Conservation (phyloP, 1,140 invertebrate genomes). For the Neelides sp. region DNA sequence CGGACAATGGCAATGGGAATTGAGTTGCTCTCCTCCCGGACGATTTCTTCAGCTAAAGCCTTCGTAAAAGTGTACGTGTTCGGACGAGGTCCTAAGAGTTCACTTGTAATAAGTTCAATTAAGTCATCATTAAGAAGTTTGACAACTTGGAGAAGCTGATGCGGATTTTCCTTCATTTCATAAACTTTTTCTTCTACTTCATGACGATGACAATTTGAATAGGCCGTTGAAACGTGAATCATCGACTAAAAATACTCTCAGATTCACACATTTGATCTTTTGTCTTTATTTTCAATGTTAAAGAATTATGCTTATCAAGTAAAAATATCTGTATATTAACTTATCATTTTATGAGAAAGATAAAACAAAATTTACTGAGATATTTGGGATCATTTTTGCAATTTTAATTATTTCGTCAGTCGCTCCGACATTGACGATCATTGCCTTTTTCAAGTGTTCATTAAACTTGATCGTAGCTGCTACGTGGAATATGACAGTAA, state of each 20-base stretch:
- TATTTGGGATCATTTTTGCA: constrained; percentile 37
- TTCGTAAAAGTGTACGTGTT: constrained; percentile 90
- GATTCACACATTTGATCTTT: constrained; percentile 20
- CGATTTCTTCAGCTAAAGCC: constrained; percentile 66
- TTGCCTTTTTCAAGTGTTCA: constrained; percentile 82
- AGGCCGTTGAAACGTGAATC: constrained; percentile 79
- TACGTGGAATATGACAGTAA: constrained; percentile 92
- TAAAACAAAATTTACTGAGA: no score
- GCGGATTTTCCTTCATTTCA: constrained; percentile 70
- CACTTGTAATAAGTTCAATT: constrained; percentile 39
- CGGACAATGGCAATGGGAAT: constrained; percentile 76
- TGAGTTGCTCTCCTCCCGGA: constrained; percentile 57
- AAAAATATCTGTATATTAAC: no score
- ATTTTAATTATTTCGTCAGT: constrained; percentile 64
- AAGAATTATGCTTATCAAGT: background rate
- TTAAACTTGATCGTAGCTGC: constrained; percentile 96
- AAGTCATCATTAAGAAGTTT: constrained; percentile 75
- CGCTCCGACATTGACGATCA: constrained; percentile 79
- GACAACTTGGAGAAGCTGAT: constrained; percentile 72
- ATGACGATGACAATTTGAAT: constrained; percentile 63
- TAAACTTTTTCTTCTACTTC: constrained; percentile 72
- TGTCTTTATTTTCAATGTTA: no score
- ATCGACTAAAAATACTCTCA: constrained; percentile 44
- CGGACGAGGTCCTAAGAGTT: constrained; percentile 49
- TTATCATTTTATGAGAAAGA: constrained; percentile 8